Percentiles rank a stretch among this genome's conserved stretches.
These are phyloP conservation scores for Drosophila chauvacae DNA, from an alignment of 1,140 invertebrate genomes.

Conservation along the genomic window DNA sequence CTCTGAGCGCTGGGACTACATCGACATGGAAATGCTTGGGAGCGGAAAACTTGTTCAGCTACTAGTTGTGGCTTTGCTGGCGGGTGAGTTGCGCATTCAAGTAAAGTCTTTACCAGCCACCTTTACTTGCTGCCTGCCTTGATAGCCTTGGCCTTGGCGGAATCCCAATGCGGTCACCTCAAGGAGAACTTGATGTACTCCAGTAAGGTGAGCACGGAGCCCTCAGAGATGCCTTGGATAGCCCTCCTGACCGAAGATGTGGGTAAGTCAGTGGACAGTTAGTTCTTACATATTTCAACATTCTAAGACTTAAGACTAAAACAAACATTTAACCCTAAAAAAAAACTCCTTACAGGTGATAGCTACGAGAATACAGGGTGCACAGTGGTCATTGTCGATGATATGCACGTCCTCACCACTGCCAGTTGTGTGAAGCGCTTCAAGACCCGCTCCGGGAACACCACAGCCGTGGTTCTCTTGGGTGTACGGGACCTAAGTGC, in stretches of 20 bases:
- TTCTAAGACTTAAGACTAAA: not conserved
- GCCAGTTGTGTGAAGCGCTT: slow-evolving; percentile 48
- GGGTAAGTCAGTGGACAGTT: slow-evolving; percentile 19
- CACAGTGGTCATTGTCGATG: slow-evolving; percentile 51
- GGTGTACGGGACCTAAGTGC: slow-evolving; percentile 50
- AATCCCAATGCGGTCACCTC: slow-evolving; percentile 38
- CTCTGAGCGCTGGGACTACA: slow-evolving; percentile 25
- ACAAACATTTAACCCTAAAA: not conserved
- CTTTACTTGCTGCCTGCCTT: not conserved
- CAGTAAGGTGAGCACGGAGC: slow-evolving; percentile 21
- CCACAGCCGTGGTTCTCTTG: slow-evolving; percentile 33
- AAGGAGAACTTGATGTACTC: slow-evolving; percentile 49
- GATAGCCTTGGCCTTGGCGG: slow-evolving; percentile 1
- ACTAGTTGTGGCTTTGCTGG: slow-evolving; percentile 25
- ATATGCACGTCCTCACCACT: slow-evolving; percentile 51
- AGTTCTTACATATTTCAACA: no score
- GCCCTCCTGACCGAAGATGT: slow-evolving; percentile 34
- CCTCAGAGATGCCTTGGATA: slow-evolving; percentile 59
- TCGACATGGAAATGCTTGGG: slow-evolving; percentile 26
- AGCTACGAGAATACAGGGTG: slow-evolving; percentile 22
- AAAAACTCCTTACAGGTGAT: slow-evolving; percentile 1
- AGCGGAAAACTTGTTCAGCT: slow-evolving; percentile 42
- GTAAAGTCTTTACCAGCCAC: not conserved
- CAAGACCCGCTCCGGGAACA: slow-evolving; percentile 11
- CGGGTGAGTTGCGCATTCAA: slow-evolving; percentile 23